Conservation (phyloP, 2,113 vertebrate species). For the Gopherus flavomarginatus region DNA sequence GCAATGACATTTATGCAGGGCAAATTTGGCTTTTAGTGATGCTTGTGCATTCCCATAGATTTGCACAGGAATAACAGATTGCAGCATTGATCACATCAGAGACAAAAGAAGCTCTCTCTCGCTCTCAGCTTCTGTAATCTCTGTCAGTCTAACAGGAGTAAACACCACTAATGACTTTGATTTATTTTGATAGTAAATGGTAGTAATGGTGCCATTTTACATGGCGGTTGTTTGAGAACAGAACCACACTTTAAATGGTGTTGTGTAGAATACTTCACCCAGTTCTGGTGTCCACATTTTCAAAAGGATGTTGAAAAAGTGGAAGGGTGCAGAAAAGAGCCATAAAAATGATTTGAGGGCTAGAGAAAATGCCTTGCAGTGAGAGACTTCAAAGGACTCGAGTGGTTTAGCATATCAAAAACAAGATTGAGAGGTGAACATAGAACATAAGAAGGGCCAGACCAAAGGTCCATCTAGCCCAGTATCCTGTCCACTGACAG, state of each 20-base stretch:
- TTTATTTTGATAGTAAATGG: not conserved
- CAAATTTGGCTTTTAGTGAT: accelerated
- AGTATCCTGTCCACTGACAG: no score
- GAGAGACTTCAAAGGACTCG: not conserved
- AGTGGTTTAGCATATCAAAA: not conserved
- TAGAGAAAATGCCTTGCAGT: not conserved
- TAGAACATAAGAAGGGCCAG: no score
- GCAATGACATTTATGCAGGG: not conserved
- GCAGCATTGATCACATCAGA: not conserved
- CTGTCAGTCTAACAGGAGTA: not conserved
- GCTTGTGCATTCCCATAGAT: not conserved
- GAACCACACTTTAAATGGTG: not conserved
- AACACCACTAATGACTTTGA: not conserved
- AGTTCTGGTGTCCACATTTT: not conserved
- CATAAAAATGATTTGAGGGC: not conserved
- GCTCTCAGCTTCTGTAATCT: not conserved
- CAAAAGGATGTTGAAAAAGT: not conserved
- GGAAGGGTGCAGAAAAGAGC: not conserved
- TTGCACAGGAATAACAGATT: not conserved
- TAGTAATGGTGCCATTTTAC: not conserved
- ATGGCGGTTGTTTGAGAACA: not conserved
- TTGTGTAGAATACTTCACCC: not conserved
- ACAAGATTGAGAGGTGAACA: not conserved
- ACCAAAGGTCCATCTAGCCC: no score
- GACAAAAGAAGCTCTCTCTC: not conserved